A percentile compares a stretch with the other conserved stretches of the same genome.
phyloP scores from a whole-genome alignment of 2,888 invertebrate species.

The Acholoe squamosa region DNA sequence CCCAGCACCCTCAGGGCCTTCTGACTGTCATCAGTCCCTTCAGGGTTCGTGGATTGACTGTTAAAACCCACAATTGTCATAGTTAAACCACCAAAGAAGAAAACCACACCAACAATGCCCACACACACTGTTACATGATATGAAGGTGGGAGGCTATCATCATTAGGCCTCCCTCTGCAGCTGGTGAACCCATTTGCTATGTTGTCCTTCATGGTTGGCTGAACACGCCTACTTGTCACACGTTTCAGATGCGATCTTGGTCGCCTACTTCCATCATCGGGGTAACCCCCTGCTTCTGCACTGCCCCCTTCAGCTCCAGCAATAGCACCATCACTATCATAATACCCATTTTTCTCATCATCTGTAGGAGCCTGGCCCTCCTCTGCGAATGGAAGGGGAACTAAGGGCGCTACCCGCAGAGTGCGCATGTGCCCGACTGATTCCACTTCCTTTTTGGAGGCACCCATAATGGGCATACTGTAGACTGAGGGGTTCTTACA shows the following conservation, averaged over 20 bases:
- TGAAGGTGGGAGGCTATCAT: conserved; percentile 15
- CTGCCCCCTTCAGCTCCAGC: background rate
- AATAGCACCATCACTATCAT: too few relatives aligned
- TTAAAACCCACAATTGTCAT: conserved; percentile 26
- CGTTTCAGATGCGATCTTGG: background rate
- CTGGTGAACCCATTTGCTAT: conserved; percentile 3
- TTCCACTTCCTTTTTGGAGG: background rate
- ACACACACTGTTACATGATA: conserved; percentile 23
- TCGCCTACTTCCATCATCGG: background rate
- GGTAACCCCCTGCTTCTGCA: background rate
- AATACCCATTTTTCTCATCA: background rate
- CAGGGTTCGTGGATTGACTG: background rate
- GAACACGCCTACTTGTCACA: background rate
- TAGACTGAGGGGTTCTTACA: conserved; percentile 29
- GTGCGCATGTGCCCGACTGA: background rate
- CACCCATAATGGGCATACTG: conserved; percentile 40
- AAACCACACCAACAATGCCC: conserved; percentile 19
- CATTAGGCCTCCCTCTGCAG: background rate
- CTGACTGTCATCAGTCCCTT: background rate
- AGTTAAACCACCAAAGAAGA: background rate
- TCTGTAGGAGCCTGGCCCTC: background rate
- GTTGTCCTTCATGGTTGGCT: background rate
- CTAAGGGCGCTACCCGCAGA: conserved; percentile 21
- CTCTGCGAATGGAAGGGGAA: conserved; percentile 10
- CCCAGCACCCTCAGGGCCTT: conserved; percentile 5